Evolutionary conservation across 2,888 invertebrate genomes (phyloP), one percentile per base, ranked within the genome.

Genomic region (Nephrotoma flavescens): DNA sequence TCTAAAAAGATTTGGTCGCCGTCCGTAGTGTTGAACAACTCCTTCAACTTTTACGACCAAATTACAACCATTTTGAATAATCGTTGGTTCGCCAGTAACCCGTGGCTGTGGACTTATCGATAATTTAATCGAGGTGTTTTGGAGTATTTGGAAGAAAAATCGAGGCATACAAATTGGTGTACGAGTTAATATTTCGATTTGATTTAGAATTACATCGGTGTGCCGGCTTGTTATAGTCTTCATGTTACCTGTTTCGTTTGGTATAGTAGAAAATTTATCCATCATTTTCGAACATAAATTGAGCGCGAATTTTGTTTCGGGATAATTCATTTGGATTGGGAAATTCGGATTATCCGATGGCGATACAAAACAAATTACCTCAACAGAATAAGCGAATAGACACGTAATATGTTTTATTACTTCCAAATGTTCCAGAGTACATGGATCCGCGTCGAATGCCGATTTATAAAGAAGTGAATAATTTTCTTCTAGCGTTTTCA

Each of bases 41-140:
- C 98, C 98, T 92, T 98, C 98, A 2, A 98, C 96, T 92, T 97
- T 98, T 41, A 98, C 94, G 0, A 98, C 97, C 87, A 98, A 93
- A 88, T 97, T 96, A 88, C 97, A 96, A 87, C 96, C 96, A 83
- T 95, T 94, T 87, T 96, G 96, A 52, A 98, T 95, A 88, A 95
- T 93, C 86, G 98, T 96, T 85, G 96, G 96, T 89, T 98, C 98
- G 0, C 96, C 96, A 88, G 95, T 93, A 57, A 94, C 94, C 86
- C 95, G 92, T 0, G 96, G 96, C 90, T 96, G 96, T 0, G 97
- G 97, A 47, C 95, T 95, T 6, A 97, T 94, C 0, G 96, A 96
- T 87, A 97, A 91, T 92, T 96, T 96, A 0, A 97, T 95, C 88
- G 94, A 94, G 0, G 97, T 97, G 41, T 95, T 94, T 92, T 98